Evolutionary conservation across 2,113 vertebrate genomes (phyloP).

Genomic region (Pitta sordida): DNA sequence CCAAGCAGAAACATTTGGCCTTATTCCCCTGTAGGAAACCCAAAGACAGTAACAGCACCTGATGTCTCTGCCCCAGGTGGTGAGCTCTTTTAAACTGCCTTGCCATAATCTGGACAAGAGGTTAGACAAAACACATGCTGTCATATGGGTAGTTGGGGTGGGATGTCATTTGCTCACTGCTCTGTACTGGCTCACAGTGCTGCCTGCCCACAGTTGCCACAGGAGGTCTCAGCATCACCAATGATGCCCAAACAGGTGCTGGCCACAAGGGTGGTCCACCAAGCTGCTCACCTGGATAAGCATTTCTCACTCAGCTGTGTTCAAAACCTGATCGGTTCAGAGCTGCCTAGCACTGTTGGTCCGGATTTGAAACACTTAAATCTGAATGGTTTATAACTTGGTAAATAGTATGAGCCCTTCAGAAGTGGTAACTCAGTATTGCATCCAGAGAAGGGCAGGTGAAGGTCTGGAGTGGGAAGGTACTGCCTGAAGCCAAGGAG

Average conservation of each 20-base stretch:
- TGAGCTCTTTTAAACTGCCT: background rate
- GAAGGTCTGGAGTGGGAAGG: background rate
- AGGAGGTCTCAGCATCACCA: background rate
- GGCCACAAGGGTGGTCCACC: background rate
- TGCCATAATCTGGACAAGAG: background rate
- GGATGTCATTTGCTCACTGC: background rate
- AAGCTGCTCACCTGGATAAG: background rate
- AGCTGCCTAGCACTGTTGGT: background rate
- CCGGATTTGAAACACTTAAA: background rate
- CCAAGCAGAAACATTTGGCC: background rate
- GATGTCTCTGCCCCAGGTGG: background rate
- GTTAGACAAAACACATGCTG: background rate
- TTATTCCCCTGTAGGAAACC: background rate
- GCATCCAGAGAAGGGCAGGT: rapidly evolving
- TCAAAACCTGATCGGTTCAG: background rate
- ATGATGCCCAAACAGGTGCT: background rate
- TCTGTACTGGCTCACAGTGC: background rate
- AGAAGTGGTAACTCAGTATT: background rate
- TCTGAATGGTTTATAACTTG: background rate
- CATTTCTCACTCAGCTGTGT: background rate
- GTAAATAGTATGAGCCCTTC: background rate
- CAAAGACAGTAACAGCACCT: background rate
- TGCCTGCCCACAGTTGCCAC: background rate
- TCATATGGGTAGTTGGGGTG: background rate
- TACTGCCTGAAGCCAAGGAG: background rate